Evolutionary conservation across 2,113 vertebrate species (phyloP).

Genomic region (human): DNA sequence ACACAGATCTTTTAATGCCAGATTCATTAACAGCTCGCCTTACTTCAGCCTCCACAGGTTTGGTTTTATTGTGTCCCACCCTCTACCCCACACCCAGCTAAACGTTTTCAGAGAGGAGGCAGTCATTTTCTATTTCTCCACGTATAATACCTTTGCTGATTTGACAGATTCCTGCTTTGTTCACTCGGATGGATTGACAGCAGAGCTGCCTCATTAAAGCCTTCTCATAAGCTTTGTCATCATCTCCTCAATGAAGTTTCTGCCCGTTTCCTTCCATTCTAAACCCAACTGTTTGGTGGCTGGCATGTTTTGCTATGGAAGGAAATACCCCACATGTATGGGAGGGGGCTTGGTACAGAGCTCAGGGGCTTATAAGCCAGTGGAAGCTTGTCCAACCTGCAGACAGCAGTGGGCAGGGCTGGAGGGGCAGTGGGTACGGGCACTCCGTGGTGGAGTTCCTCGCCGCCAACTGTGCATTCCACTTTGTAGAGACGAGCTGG

Average conservation of each 20-base stretch:
- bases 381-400: neutral
- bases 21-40: constrained; percentile 58
- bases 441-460: neutral
- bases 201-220: neutral
- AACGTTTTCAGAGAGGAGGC: constrained; percentile 37
- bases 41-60: neutral
- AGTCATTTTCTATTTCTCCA: neutral
- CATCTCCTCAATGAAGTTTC: neutral
- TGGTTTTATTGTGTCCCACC: neutral
- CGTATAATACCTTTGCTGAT: neutral
- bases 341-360: neutral
- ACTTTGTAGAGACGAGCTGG: neutral
- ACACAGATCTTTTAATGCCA: constrained; percentile 62
- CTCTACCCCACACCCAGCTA: neutral
- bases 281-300: neutral
- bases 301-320: neutral
- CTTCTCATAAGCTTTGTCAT: neutral
- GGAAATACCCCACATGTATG: neutral
- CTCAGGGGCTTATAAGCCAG: neutral
- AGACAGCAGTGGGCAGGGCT: neutral
- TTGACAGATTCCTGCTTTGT: neutral
- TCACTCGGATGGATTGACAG: neutral
- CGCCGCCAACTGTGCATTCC: neutral
- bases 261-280: neutral
- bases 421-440: neutral